Evolutionary conservation across 2,797 vertebrate genomes (phyloP).

Genomic region (Vireo griseus): DNA sequence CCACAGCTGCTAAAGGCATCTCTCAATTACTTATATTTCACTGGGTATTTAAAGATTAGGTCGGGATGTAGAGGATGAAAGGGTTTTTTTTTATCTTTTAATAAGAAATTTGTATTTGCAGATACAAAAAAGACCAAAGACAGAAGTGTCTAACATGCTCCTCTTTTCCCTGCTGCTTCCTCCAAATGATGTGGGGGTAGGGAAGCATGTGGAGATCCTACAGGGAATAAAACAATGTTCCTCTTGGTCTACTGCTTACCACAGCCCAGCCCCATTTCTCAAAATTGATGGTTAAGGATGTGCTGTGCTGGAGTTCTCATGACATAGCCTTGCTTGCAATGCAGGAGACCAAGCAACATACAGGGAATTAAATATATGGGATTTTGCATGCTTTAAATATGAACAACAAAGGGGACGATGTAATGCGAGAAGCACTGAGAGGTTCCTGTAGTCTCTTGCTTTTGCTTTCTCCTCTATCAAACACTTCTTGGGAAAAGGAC

Average conservation of each 20-base stretch:
- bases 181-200: neutral
- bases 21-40: slow-evolving; percentile 49
- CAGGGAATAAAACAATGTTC: slow-evolving; percentile 29
- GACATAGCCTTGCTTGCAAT: slow-evolving; percentile 9
- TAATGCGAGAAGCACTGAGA: neutral
- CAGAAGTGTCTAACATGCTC: neutral
- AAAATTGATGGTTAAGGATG: slow-evolving; percentile 55
- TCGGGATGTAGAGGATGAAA: neutral
- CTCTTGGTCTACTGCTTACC: slow-evolving; percentile 2
- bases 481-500: neutral
- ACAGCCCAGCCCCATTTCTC: slow-evolving; percentile 19
- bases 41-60: slow-evolving; percentile 61
- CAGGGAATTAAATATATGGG: neutral
- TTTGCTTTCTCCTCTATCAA: neutral
- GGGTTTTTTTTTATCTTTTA: slow-evolving; percentile 50
- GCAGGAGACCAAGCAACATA: neutral
- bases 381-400: neutral
- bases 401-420: neutral
- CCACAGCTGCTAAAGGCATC: slow-evolving; percentile 32
- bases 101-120: slow-evolving; percentile 50
- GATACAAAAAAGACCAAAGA: neutral
- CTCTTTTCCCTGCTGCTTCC: neutral
- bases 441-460: neutral
- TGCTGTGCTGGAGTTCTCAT: slow-evolving; percentile 1
- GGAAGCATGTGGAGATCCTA: neutral